A percentile compares a stretch with the other conserved stretches of the same genome.
phyloP scores from a whole-genome alignment of 2,797 vertebrate genomes.

The Novumbra hubbsi region DNA sequence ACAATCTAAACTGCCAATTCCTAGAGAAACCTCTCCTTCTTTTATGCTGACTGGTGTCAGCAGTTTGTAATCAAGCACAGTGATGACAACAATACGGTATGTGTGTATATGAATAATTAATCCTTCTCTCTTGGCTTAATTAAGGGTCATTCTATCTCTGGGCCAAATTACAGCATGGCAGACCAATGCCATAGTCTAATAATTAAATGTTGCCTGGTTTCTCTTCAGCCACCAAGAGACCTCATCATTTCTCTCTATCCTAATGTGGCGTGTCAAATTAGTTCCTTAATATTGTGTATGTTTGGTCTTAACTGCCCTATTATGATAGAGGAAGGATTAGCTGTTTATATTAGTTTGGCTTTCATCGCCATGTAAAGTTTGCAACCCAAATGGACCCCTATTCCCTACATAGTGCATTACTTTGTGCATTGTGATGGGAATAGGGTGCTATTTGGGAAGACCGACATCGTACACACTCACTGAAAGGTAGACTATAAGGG shows the following conservation, averaged over 20 bases:
- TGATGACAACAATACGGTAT: constrained; percentile 31
- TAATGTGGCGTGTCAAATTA: constrained; percentile 70
- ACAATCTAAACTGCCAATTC: constrained; percentile 18
- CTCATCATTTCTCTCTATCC: constrained; percentile 56
- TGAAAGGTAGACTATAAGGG: constrained; percentile 40
- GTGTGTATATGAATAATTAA: constrained; percentile 53
- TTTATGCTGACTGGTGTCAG: constrained; percentile 55
- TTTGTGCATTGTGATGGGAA: neutral
- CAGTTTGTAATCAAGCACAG: constrained; percentile 69
- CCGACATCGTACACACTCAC: constrained; percentile 19
- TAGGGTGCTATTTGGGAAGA: constrained; percentile 2
- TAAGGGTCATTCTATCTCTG: constrained; percentile 74
- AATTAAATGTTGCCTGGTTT: constrained; percentile 69
- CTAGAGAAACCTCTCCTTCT: constrained; percentile 36
- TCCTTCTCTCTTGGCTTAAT: constrained; percentile 66
- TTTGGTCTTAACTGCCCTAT: constrained; percentile 63
- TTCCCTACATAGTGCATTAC: neutral
- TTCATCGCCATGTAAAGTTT: constrained; percentile 19
- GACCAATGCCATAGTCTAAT: constrained; percentile 60
- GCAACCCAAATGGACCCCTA: neutral
- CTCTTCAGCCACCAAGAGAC: constrained; percentile 65
- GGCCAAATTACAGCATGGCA: constrained; percentile 62
- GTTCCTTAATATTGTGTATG: constrained; percentile 71
- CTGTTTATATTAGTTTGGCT: constrained; percentile 55
- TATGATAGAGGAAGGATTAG: constrained; percentile 63